These are phyloP conservation scores for Phenganax stokvisi DNA, from an alignment of 92 coral and sea anemone genomes.

Conservation along the genomic window DNA sequence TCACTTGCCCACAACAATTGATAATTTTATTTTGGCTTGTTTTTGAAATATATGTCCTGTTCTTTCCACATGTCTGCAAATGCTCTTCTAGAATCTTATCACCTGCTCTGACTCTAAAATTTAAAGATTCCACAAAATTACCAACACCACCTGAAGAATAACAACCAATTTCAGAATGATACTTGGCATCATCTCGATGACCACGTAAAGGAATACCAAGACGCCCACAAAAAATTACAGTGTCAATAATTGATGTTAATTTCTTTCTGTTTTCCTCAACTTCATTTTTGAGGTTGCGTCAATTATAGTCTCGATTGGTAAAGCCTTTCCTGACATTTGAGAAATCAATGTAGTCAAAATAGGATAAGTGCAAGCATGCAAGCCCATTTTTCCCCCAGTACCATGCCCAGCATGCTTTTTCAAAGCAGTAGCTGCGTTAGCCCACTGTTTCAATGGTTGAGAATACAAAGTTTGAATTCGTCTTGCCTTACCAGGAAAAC, in stretches of 20 bases:
- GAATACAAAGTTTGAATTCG: not conserved
- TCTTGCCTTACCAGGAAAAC: not conserved
- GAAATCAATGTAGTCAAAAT: not conserved
- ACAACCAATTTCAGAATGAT: no score
- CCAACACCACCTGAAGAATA: not conserved
- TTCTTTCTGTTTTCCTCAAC: slow-evolving; percentile 6
- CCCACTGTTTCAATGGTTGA: not conserved
- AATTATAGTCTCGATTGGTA: not conserved
- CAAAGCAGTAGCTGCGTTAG: not conserved
- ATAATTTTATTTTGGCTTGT: no score
- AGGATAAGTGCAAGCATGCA: not conserved
- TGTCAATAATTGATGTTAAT: not conserved
- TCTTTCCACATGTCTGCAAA: no score
- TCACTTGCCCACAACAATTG: no score
- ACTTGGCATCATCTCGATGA: slow-evolving; percentile 11
- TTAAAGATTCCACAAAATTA: slow-evolving; percentile 8
- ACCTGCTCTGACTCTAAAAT: slow-evolving; percentile 25
- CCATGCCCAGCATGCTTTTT: not conserved
- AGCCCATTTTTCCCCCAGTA: not conserved
- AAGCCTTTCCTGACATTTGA: not conserved
- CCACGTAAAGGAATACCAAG: slow-evolving; percentile 17
- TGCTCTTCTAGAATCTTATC: not conserved
- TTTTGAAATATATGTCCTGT: no score
- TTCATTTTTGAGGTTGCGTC: not conserved
- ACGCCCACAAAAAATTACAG: slow-evolving; percentile 15